Percentiles rank a stretch among this genome's conserved stretches.
Conservation (phyloP, 2,113 vertebrate species). For the Dicaeum eximium region DNA sequence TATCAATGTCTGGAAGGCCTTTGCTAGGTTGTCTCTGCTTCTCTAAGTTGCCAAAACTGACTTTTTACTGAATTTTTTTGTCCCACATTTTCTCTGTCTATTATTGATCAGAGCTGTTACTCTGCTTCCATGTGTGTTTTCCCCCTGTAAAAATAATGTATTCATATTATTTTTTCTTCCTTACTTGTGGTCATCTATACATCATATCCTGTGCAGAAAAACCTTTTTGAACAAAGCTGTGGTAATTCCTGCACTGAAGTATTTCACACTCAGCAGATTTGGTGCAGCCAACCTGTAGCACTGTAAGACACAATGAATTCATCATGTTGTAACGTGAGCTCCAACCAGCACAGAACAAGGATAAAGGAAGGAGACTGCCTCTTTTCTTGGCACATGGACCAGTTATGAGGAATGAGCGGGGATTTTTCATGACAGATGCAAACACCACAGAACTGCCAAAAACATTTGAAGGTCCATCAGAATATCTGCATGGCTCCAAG, state of each 20-base stretch:
- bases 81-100: not conserved
- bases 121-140: not conserved
- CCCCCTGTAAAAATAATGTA: not conserved
- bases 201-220: not conserved
- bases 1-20: not conserved
- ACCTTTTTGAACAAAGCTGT: not conserved
- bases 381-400: not conserved
- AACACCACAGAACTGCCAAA: not conserved
- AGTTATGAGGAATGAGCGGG: not conserved
- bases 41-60: not conserved
- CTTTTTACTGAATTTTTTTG: not conserved
- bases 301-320: not conserved
- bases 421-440: not conserved
- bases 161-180: not conserved
- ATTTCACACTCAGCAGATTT: not conserved
- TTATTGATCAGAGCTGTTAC: not conserved
- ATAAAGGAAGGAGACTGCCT: not conserved
- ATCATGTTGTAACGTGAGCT: not conserved
- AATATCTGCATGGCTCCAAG: not conserved
- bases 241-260: not conserved
- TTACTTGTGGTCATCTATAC: not conserved
- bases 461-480: not conserved
- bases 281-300: not conserved
- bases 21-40: not conserved
- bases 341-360: not conserved